A percentile compares a stretch with the other conserved stretches of the same genome.
Conservation (phyloP, 1,140 invertebrate genomes). For the Pteromalus puparum region DNA sequence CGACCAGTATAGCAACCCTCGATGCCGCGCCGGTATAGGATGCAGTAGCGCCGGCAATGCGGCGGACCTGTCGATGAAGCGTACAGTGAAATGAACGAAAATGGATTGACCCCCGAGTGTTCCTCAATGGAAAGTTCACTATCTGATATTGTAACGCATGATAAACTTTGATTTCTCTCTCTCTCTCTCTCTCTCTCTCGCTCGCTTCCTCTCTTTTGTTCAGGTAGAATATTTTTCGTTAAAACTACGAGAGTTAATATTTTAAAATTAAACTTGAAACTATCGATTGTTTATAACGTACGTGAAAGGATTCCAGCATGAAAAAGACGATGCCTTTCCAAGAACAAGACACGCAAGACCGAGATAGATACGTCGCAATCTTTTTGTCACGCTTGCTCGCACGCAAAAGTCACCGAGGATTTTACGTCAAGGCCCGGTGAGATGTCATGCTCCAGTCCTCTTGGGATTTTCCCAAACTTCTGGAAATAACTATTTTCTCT, state of each 20-base stretch:
- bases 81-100: background rate
- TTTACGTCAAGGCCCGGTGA: background rate
- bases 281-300: too few relatives aligned
- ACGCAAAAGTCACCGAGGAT: conserved; percentile 2
- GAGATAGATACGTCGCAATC: background rate
- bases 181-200: too few relatives aligned
- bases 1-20: background rate
- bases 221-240: too few relatives aligned
- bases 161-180: background rate
- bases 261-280: too few relatives aligned
- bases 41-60: background rate
- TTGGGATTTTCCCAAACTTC: background rate
- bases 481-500: conserved; percentile 1
- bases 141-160: background rate
- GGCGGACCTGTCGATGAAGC: background rate
- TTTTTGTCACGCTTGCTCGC: background rate
- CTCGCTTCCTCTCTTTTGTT: too few relatives aligned
- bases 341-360: background rate
- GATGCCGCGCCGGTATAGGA: background rate
- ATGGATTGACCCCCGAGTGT: background rate
- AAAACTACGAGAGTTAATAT: too few relatives aligned
- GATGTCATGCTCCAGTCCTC: background rate
- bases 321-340: background rate
- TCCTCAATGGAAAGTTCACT: background rate
- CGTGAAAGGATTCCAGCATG: too few relatives aligned